These are phyloP conservation scores for Microtus obscurus DNA, from an alignment of 2,797 vertebrate species.

Conservation along the genomic window DNA sequence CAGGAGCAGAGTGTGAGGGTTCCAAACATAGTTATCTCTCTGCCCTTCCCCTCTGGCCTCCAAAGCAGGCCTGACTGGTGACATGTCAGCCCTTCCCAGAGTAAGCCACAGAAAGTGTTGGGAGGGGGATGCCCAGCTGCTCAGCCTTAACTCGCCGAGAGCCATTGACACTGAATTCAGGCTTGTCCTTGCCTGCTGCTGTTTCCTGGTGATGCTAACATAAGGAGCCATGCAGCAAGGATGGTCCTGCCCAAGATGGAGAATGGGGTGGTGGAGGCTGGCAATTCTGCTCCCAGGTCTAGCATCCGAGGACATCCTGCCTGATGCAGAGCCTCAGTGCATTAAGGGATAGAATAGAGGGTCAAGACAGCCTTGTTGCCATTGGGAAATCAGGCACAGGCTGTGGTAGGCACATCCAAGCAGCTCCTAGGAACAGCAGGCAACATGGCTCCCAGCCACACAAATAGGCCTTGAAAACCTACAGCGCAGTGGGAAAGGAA, in stretches of 20 bases:
- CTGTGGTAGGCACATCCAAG: not conserved
- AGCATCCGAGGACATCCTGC: not conserved
- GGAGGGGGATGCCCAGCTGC: fast-evolving
- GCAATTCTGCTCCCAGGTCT: not conserved
- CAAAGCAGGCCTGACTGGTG: not conserved
- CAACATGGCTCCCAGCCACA: not conserved
- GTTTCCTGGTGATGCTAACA: not conserved
- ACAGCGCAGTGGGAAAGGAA: not conserved
- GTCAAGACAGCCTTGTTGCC: not conserved
- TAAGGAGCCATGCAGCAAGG: not conserved
- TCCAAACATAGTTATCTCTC: not conserved
- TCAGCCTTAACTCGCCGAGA: not conserved
- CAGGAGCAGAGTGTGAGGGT: not conserved
- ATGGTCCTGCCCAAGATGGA: not conserved
- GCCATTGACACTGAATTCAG: not conserved
- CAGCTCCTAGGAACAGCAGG: not conserved
- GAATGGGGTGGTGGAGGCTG: not conserved
- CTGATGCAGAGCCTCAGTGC: not conserved
- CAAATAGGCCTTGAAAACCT: not conserved
- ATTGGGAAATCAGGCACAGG: not conserved
- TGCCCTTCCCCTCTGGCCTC: not conserved
- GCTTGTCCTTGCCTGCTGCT: not conserved
- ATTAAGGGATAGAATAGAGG: not conserved
- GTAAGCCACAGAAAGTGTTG: not conserved
- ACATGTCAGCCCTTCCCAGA: not conserved